Evolutionary conservation across 2,797 vertebrate genomes (phyloP).

Genomic region (Molossus molossus): DNA sequence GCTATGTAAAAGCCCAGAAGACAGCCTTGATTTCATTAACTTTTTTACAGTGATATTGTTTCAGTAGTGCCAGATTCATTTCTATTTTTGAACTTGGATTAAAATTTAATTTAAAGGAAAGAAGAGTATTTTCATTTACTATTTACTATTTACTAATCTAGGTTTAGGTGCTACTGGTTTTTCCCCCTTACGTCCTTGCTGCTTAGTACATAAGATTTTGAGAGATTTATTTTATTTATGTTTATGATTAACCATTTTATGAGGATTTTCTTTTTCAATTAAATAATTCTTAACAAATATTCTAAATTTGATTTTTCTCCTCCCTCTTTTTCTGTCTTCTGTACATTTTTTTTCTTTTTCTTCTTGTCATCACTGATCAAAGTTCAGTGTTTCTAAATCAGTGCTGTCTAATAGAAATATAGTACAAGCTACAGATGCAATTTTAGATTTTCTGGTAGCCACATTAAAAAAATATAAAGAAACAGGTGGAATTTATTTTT

Average conservation of each 20-base stretch:
- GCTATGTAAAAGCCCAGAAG: neutral
- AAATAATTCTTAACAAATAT: neutral
- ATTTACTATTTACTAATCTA: neutral
- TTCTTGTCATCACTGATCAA: neutral
- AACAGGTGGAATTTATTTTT: neutral
- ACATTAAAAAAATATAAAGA: neutral
- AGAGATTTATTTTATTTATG: neutral
- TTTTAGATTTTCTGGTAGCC: constrained; percentile 5
- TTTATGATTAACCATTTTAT: neutral
- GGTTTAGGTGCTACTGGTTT: neutral
- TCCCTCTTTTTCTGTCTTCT: neutral
- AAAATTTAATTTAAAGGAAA: neutral
- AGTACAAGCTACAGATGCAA: neutral
- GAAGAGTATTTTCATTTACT: neutral
- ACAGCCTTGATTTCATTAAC: neutral
- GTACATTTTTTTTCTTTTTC: neutral
- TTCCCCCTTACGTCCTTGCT: neutral
- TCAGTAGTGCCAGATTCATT: neutral
- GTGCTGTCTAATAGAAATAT: neutral
- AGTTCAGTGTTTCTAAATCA: neutral
- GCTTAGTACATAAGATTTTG: neutral
- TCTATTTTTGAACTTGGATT: neutral
- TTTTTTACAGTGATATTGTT: neutral
- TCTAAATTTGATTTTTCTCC: constrained; percentile 8
- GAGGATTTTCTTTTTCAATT: constrained; percentile 20